Conservation (phyloP, 1,140 invertebrate genomes). For the Anagrus nilaparvatae region DNA sequence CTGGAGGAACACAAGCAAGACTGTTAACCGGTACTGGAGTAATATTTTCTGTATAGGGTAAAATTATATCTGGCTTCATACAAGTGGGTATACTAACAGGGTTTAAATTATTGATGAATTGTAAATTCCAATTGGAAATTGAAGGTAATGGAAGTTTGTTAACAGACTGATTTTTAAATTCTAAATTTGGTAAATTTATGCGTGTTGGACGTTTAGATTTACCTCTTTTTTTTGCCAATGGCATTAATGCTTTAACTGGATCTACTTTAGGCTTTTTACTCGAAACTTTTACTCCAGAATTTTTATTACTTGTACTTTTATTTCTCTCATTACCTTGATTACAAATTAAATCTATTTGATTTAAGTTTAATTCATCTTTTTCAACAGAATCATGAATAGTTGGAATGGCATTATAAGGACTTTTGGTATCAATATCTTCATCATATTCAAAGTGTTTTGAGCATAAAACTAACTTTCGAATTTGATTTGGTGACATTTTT, state of each 20-base stretch:
- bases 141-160: slow-evolving; percentile 36
- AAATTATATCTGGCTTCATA: slow-evolving; percentile 26
- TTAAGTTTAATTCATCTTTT: neutral
- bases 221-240: slow-evolving; percentile 39
- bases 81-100: slow-evolving; percentile 33
- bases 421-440: slow-evolving; percentile 34
- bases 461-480: slow-evolving; percentile 37
- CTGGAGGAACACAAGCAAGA: slow-evolving; percentile 38
- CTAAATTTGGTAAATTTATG: slow-evolving; percentile 35
- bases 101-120: slow-evolving; percentile 32
- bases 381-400: slow-evolving; percentile 24
- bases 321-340: slow-evolving; percentile 3
- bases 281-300: slow-evolving; percentile 28
- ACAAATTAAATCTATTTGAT: neutral
- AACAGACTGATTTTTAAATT: slow-evolving; percentile 25
- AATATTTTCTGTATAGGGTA: slow-evolving; percentile 37
- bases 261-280: slow-evolving; percentile 39
- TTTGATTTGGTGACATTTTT: slow-evolving; percentile 43
- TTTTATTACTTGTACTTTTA: slow-evolving; percentile 17
- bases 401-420: slow-evolving; percentile 37
- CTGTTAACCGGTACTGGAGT: slow-evolving; percentile 38
- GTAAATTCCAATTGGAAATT: slow-evolving; percentile 33
- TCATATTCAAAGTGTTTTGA: slow-evolving; percentile 37
- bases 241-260: slow-evolving; percentile 29
- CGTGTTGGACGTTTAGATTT: slow-evolving; percentile 34